A percentile compares a stretch with the other conserved stretches of the same genome.
Evolutionary conservation across 2,888 invertebrate genomes (phyloP).

Genomic region (Agrilus cyanescens): DNA sequence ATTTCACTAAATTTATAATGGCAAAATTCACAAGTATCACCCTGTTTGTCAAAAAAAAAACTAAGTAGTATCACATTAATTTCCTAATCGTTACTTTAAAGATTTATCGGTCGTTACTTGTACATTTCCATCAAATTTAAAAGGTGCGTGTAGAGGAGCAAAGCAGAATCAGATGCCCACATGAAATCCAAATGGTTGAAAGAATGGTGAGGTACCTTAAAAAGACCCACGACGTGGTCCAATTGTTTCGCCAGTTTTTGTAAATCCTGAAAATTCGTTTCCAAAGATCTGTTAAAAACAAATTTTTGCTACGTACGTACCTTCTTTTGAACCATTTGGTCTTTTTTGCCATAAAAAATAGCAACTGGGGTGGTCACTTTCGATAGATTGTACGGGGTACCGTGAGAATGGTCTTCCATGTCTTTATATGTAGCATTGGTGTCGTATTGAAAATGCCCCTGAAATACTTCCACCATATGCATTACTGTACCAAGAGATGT

Average conservation of each 20-base stretch:
- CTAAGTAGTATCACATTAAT: too few species aligned
- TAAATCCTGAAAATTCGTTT: conserved; percentile 40
- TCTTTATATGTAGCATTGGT: conserved; percentile 11
- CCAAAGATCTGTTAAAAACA: not conserved
- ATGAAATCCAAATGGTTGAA: conserved; percentile 63
- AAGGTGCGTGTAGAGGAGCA: conserved; percentile 45
- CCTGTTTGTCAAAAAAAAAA: not conserved
- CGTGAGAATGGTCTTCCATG: conserved; percentile 13
- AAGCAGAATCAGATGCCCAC: conserved; percentile 50
- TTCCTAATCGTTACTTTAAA: not conserved
- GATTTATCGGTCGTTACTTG: conserved; percentile 9
- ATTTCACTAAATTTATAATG: not conserved
- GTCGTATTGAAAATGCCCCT: conserved; percentile 18
- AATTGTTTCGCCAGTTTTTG: conserved; percentile 40
- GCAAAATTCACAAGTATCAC: not conserved
- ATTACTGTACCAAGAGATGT: conserved; percentile 37
- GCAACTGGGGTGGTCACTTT: conserved; percentile 38
- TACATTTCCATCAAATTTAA: conserved; percentile 41
- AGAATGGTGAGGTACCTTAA: conserved; percentile 41
- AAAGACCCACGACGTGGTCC: conserved; percentile 44
- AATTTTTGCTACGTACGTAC: conserved; percentile 20
- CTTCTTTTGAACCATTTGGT: conserved; percentile 39
- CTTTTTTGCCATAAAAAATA: conserved; percentile 41
- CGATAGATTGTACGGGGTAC: conserved; percentile 34
- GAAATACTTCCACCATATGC: conserved; percentile 33